Evolutionary conservation across 35 echinoderm and acorn worm species (phyloP), one percentile per base, ranked within the genome.

Genomic region (Holothuria glaberrima): DNA sequence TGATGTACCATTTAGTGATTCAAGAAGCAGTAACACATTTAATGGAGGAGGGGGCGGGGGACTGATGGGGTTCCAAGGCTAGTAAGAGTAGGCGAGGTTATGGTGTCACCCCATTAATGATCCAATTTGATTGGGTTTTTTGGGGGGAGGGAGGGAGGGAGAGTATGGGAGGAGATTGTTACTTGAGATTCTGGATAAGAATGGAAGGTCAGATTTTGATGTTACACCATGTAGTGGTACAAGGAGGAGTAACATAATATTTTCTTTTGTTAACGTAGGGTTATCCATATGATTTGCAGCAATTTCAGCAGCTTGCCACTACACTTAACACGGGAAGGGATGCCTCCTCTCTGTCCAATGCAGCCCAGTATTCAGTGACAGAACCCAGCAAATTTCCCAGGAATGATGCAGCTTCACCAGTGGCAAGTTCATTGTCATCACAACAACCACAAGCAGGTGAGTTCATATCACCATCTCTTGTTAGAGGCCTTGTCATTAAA

Each of bases 321-420:
- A 95, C 97, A 25, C 29, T 99, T 63, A 93, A 88, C 44, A 76
- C 94, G 34, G 93, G 88, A 50, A 70, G 97, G 58, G 93, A 94
- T 72, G 91, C 86, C 16, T 75, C 91, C 22, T 76, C 93, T 30
- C 82, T 95, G 18, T 89, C 86, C 21, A 95, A 83, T 68, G 67
- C 75, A 46, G 66, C 93, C 20, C 88, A 89, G 45, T 99, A 99
- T 59, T 93, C 97, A 12, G 93, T 95, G 19, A 93, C 97, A 19
- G 97, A 99, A 73, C 81, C 93, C 9, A 93, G 82, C 82, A 99
- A 95, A 71, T 98, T 98, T 84, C 68, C 90, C 34, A 92, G 97
- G 60, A 93, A 90, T 32, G 97, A 99, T 79, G 97, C 97, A 17
- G 91, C 97, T 6, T 99, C 97, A 30, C 96, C 93, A 0, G 93